Percentiles rank a stretch among this genome's conserved stretches.
phyloP scores from a whole-genome alignment of 2,888 invertebrate species.

The Protonemura montana region DNA sequence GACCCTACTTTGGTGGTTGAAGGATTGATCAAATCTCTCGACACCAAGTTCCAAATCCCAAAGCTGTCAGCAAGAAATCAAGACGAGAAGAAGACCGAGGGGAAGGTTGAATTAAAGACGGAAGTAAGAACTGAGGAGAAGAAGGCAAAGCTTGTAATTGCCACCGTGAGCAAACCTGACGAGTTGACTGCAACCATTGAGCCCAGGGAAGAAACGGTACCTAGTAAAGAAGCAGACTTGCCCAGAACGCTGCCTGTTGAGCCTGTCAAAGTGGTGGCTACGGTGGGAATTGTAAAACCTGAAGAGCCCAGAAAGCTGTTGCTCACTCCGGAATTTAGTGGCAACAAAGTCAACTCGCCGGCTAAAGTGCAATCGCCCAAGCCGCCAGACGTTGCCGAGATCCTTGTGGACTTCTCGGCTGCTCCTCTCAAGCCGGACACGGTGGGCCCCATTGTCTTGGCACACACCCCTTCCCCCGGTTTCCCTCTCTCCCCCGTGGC shows the following conservation, averaged over 20 bases:
- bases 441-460: constrained; percentile 56
- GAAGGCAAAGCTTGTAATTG: background rate
- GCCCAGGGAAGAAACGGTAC: background rate
- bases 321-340: constrained; percentile 26
- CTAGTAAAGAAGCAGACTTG: background rate
- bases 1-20: constrained; percentile 67
- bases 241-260: background rate
- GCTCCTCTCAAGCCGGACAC: constrained; percentile 63
- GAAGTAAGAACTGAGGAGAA: background rate
- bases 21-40: constrained; percentile 78
- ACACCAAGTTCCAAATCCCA: constrained; percentile 88
- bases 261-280: background rate
- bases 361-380: constrained; percentile 8
- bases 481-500: constrained; percentile 70
- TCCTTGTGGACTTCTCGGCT: constrained; percentile 72
- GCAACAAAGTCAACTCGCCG: background rate
- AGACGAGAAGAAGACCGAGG: constrained; percentile 51
- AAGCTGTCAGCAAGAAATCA: constrained; percentile 71
- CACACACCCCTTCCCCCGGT: constrained; percentile 56
- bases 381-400: constrained; percentile 66
- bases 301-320: constrained; percentile 32
- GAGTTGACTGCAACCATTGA: background rate
- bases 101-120: background rate
- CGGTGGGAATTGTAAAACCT: constrained; percentile 17
- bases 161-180: constrained; percentile 1